Conservation (phyloP, 2,888 invertebrate genomes). For the Isotomurus palustris region DNA sequence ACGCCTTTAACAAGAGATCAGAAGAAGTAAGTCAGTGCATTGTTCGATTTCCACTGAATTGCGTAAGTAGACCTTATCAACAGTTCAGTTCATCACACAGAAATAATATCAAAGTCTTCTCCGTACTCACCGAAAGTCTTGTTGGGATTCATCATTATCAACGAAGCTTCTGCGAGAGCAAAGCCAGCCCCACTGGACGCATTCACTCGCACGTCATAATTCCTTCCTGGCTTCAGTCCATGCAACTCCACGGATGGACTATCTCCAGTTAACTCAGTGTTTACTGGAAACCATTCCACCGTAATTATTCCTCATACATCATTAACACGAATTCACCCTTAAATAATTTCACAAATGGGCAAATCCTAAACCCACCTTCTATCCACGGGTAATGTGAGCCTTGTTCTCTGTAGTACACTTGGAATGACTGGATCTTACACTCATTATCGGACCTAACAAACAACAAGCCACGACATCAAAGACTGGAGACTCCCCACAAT, state of each 20-base stretch:
- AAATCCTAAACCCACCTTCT: background rate
- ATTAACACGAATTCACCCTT: background rate
- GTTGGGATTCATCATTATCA: too few relatives aligned
- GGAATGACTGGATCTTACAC: background rate
- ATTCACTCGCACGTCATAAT: constrained; percentile 52
- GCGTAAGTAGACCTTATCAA: too few relatives aligned
- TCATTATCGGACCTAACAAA: background rate
- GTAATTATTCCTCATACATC: background rate
- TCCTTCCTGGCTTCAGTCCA: constrained; percentile 45
- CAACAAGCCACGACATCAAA: background rate
- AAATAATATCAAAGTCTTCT: too few relatives aligned
- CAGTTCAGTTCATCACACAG: too few relatives aligned
- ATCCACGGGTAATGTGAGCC: background rate
- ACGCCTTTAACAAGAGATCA: too few relatives aligned
- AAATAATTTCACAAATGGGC: background rate
- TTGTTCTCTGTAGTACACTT: background rate
- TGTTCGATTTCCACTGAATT: too few relatives aligned
- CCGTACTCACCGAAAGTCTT: too few relatives aligned
- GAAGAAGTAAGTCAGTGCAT: too few relatives aligned
- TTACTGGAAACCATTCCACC: background rate
- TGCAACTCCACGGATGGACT: constrained; percentile 30
- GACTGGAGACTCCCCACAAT: background rate
- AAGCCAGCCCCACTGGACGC: constrained; percentile 63
- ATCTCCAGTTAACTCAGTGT: constrained; percentile 28
- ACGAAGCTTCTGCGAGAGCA: constrained; percentile 58